Conservation (phyloP, 2,888 invertebrate genomes). For the Cerastoderma edule region DNA sequence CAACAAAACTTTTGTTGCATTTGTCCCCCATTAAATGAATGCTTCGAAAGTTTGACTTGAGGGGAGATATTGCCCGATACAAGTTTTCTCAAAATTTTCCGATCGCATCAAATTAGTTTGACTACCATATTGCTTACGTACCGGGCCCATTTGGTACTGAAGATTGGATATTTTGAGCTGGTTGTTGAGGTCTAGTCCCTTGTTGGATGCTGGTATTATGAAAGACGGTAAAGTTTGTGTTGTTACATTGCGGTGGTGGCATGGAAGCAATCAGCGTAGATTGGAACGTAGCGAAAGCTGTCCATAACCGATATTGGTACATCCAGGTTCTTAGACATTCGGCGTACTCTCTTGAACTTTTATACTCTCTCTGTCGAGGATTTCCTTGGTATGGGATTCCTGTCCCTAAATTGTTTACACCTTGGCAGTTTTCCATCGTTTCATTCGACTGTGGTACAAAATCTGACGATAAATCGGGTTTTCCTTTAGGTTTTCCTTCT, state of each 20-base stretch:
- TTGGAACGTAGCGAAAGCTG: constrained; percentile 44
- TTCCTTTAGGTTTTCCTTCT: background rate
- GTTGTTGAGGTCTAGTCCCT: background rate
- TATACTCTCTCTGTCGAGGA: constrained; percentile 28
- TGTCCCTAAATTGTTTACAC: background rate
- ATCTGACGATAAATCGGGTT: background rate
- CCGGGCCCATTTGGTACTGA: background rate
- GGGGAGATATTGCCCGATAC: no score
- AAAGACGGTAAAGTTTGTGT: background rate
- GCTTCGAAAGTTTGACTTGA: no score
- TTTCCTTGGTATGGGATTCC: background rate
- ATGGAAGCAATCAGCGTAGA: constrained; percentile 42
- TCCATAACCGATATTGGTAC: constrained; percentile 50
- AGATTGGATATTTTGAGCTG: background rate
- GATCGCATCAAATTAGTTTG: no score
- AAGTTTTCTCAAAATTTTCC: no score
- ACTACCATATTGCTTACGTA: no score
- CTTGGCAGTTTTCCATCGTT: background rate
- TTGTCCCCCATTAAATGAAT: no score
- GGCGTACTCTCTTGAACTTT: constrained; percentile 52
- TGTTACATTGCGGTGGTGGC: constrained; percentile 30
- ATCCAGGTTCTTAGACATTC: constrained; percentile 50
- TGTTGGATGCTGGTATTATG: background rate
- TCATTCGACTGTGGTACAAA: background rate
- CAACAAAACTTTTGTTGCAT: no score